Evolutionary conservation across 1,140 invertebrate genomes (phyloP).

Genomic region (Diabrotica virgifera): DNA sequence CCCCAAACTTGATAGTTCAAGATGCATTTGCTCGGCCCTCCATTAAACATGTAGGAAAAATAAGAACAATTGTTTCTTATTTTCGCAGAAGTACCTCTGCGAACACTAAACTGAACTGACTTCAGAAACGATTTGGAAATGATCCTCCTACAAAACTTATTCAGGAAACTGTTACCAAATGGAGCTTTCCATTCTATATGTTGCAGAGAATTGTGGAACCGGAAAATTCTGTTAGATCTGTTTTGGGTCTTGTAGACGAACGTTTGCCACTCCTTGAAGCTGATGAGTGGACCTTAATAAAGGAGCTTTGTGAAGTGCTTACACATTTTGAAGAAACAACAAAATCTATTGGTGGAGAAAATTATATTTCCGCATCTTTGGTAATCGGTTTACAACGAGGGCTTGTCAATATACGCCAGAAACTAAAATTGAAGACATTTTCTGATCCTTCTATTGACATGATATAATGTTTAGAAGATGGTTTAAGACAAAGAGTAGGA

Average conservation of each 20-base stretch:
- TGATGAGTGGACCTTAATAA: constrained; percentile 22
- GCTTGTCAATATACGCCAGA: constrained; percentile 8
- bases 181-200: constrained; percentile 35
- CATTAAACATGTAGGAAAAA: constrained; percentile 24
- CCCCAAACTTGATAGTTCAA: not conserved
- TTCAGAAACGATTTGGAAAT: no score
- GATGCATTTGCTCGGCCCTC: not conserved
- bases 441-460: no score
- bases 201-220: no score
- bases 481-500: constrained; percentile 9
- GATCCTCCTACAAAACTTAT: no score
- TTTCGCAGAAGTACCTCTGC: constrained; percentile 35
- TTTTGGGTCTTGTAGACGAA: constrained; percentile 19
- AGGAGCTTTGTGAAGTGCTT: constrained; percentile 29
- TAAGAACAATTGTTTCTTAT: constrained; percentile 23
- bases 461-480: constrained; percentile 15
- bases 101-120: constrained; percentile 29
- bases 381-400: constrained; percentile 26
- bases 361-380: constrained; percentile 31
- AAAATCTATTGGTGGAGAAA: not conserved
- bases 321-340: constrained; percentile 37
- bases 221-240: constrained; percentile 20
- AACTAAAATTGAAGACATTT: constrained; percentile 1
- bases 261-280: constrained; percentile 8
- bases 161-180: constrained; percentile 38